Percentiles rank a stretch among this genome's conserved stretches.
Conservation (phyloP, 2,113 vertebrate genomes). For the Orcinus orca region DNA sequence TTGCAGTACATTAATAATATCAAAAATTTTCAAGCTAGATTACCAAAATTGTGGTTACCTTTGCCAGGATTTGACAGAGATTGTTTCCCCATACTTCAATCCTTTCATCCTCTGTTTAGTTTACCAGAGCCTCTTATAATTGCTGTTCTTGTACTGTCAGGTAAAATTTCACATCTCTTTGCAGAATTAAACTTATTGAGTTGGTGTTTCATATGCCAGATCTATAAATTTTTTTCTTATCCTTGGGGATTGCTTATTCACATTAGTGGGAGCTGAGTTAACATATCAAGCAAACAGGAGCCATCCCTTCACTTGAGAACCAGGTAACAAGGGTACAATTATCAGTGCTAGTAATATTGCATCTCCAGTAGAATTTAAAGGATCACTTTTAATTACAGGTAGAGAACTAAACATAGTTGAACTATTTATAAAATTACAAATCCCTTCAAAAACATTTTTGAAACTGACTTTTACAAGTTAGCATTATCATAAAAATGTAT, state of each 20-base stretch:
- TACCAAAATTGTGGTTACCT: background rate
- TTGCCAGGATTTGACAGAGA: background rate
- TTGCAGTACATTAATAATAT: background rate
- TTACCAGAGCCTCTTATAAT: background rate
- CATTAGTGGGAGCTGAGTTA: slow-evolving; percentile 48
- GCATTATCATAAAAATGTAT: background rate
- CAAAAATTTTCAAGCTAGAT: background rate
- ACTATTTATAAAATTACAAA: slow-evolving; percentile 45
- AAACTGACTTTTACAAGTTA: slow-evolving; percentile 25
- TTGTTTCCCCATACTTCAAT: slow-evolving; percentile 9
- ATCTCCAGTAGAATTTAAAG: slow-evolving; percentile 42
- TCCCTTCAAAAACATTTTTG: slow-evolving; percentile 30
- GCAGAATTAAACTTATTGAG: slow-evolving; percentile 46
- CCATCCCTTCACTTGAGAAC: background rate
- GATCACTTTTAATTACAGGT: slow-evolving; percentile 50
- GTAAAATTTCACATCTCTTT: slow-evolving; percentile 51
- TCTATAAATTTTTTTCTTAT: background rate
- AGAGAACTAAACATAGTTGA: background rate
- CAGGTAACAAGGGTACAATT: slow-evolving; percentile 22
- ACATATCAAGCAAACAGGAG: background rate
- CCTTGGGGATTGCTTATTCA: slow-evolving; percentile 3
- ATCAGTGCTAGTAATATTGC: slow-evolving; percentile 17
- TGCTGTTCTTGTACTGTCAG: slow-evolving; percentile 15
- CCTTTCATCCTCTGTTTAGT: background rate
- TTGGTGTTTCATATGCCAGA: slow-evolving; percentile 36